A percentile compares a stretch with the other conserved stretches of the same genome.
Conservation (phyloP, 2,797 vertebrate genomes). For the Perodicticus potto region DNA sequence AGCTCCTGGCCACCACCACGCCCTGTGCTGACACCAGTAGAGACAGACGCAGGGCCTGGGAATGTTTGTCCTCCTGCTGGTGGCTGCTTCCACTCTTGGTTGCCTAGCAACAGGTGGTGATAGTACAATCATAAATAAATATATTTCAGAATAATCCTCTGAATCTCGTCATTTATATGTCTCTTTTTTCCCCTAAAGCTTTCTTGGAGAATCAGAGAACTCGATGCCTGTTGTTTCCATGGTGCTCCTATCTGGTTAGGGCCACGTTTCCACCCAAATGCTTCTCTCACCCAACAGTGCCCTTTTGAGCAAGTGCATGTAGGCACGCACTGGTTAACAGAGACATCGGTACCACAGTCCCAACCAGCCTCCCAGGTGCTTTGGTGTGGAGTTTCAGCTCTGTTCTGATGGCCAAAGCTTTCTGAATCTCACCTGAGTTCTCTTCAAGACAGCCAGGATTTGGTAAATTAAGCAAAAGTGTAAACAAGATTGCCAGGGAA, state of each 20-base stretch:
- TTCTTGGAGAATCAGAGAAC: conserved; percentile 30
- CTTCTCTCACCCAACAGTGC: not conserved
- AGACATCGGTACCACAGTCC: not conserved
- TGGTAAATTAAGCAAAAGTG: not conserved
- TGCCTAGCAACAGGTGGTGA: conserved; percentile 70
- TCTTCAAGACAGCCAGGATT: not conserved
- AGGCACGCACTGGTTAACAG: not conserved
- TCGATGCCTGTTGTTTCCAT: not conserved
- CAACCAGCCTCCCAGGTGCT: not conserved
- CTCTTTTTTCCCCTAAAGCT: not conserved
- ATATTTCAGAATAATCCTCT: conserved; percentile 60
- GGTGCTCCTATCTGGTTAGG: not conserved
- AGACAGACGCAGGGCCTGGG: not conserved
- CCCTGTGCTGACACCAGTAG: not conserved
- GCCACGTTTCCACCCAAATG: not conserved
- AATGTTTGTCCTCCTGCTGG: conserved; percentile 42
- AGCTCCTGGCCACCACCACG: not conserved
- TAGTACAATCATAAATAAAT: conserved; percentile 59
- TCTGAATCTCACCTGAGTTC: not conserved
- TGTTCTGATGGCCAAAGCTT: not conserved
- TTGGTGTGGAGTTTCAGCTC: not conserved
- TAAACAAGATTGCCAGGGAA: not conserved
- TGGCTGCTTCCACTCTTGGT: conserved; percentile 53
- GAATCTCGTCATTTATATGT: conserved; percentile 45
- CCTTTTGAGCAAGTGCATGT: not conserved